Base-by-base conservation (phyloP, 2,888 invertebrate genomes). In the Microchrysa polita region DNA sequence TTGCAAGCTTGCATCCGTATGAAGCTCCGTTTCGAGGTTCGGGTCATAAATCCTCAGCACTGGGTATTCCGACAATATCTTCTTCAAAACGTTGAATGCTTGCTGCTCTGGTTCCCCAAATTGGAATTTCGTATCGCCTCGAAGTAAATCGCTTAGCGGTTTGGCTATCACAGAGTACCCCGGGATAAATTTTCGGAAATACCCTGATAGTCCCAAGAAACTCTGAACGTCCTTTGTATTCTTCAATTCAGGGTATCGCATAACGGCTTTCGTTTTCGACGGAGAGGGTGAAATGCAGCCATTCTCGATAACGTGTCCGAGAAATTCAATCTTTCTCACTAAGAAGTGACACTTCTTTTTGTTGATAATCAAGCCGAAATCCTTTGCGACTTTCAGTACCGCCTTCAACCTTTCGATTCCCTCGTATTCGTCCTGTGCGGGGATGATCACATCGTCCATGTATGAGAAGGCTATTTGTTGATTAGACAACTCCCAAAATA, bases 111-210 rank as follows among this genome's bases (percentile, higher is more conserved):
- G n/a, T n/a, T 5, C 80, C 72, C 7, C 23, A 74, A 74, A n/a
- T 9, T 42, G 44, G 73, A 76, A n/a, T 42, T 44, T 14, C 48
- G 77, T 5, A 0, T 23, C 52, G 73, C 67, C 16, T 63, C 20
- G 5, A 77, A 44, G 23, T 77, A 79, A 1, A n/a, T n/a, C n/a
- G n/a, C n/a, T n/a, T n/a, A n/a, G n/a, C n/a, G n/a, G n/a, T n/a
- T n/a, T n/a, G n/a, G 82, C 81, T 22, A 81, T 80, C 14, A 75
- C 67, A 5, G 81, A 73, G 74, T 81, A 83, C 14, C 76, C 72
- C 4, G 73, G 73, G 12, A 83, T 78, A 75, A 82, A 83, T 65
- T 82, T 82, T 20, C 18, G 57, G 22, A 57, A 57, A 57, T 57
- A 57, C 22, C 57, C 57, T 12, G 57, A 20, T 18, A 82, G 63